A percentile compares a stretch with the other conserved stretches of the same genome.
Evolutionary conservation across 1,140 invertebrate genomes (phyloP).

Genomic region (Brachionus manjavacas): DNA sequence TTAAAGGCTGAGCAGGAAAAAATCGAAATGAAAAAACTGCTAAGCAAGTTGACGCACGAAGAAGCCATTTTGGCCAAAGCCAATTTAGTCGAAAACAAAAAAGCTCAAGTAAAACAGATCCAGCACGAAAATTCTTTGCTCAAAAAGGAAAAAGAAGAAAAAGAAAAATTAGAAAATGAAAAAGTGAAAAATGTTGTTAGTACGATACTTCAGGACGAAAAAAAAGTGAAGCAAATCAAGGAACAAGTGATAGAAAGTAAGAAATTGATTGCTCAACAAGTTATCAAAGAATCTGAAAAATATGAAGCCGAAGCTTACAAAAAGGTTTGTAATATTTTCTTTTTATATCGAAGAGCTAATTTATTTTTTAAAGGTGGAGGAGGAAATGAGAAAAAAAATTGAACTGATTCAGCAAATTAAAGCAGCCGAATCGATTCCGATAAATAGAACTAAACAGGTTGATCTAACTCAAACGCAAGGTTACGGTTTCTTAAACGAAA

Average conservation of each 20-base stretch:
- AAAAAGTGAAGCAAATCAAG: constrained; percentile 51
- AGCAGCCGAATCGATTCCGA: constrained; percentile 53
- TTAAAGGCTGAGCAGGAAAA: constrained; percentile 50
- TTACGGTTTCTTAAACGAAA: constrained; percentile 54
- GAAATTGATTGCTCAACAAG: constrained; percentile 29
- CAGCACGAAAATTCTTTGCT: constrained; percentile 50
- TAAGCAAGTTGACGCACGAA: constrained; percentile 56
- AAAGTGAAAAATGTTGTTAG: constrained; percentile 43
- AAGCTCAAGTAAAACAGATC: constrained; percentile 50
- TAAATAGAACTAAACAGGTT: constrained; percentile 49
- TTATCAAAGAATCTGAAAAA: constrained; percentile 31
- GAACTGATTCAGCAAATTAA: constrained; percentile 56
- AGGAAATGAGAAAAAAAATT: constrained; percentile 55
- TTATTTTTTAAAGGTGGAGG: constrained; percentile 49
- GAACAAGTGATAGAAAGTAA: constrained; percentile 1
- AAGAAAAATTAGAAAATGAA: constrained; percentile 11
- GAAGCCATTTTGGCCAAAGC: constrained; percentile 56
- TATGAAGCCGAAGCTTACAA: not conserved
- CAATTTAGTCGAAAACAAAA: constrained; percentile 51
- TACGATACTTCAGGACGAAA: constrained; percentile 52
- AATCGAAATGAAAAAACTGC: constrained; percentile 51
- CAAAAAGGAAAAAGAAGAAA: constrained; percentile 7
- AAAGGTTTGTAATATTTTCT: not conserved
- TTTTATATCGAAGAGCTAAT: not conserved
- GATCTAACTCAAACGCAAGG: constrained; percentile 54